These are phyloP conservation scores for Sipha flava DNA, from an alignment of 1,140 invertebrate genomes.

Conservation along the genomic window DNA sequence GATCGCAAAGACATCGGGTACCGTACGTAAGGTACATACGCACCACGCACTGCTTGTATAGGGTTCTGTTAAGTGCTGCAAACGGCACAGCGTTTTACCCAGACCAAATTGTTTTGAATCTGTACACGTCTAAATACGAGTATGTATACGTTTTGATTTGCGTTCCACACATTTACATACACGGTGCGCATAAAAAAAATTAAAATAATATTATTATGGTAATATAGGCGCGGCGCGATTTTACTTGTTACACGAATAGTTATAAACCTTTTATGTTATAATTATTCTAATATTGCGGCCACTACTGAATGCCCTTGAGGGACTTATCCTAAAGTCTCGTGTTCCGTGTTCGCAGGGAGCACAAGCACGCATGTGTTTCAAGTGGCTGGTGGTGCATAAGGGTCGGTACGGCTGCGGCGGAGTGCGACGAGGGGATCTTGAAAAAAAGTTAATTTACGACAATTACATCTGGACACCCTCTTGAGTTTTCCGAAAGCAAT, in stretches of 20 bases:
- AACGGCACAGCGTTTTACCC: no score
- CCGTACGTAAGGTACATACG: not conserved
- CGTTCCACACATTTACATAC: not conserved
- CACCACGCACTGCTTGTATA: no score
- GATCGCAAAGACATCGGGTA: not conserved
- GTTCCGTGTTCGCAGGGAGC: not conserved
- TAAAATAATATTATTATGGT: not conserved
- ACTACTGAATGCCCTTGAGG: not conserved
- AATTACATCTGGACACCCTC: slow-evolving; percentile 26
- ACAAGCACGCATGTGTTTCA: slow-evolving; percentile 6
- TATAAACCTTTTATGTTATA: slow-evolving; percentile 4
- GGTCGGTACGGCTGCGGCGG: not conserved
- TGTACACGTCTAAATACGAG: no score
- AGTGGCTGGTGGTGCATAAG: not conserved
- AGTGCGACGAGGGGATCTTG: not conserved
- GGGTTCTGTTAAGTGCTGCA: no score
- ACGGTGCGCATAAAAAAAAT: no score
- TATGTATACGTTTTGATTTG: not conserved
- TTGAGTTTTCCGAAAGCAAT: slow-evolving; percentile 25
- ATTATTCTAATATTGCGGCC: slow-evolving; percentile 6
- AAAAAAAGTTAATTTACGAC: slow-evolving; percentile 26
- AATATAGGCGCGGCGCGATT: not conserved
- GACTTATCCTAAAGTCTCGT: not conserved
- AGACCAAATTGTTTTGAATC: not conserved
- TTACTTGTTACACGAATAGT: not conserved